These are phyloP conservation scores for Volucella inflata DNA, from an alignment of 2,888 invertebrate species.

Conservation along the genomic window DNA sequence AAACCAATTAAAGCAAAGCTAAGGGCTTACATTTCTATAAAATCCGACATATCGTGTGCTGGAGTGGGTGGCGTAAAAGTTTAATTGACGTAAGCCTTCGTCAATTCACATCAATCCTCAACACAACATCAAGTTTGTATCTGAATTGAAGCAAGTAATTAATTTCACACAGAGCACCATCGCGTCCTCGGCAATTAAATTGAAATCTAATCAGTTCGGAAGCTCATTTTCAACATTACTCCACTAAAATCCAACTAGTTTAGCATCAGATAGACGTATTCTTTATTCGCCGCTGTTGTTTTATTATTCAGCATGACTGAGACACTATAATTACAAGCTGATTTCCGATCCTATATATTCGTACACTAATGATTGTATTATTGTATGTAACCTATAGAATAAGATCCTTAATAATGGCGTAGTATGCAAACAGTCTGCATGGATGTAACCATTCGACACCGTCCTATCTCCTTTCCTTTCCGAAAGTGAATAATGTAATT, in stretches of 20 bases:
- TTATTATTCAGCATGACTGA: constrained; percentile 1
- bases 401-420: no score
- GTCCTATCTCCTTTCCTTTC: no score
- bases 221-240: background rate
- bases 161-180: constrained; percentile 5
- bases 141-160: constrained; percentile 18
- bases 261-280: background rate
- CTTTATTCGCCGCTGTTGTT: background rate
- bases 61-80: background rate
- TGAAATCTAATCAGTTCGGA: constrained; percentile 20
- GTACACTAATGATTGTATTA: no score
- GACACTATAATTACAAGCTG: constrained; percentile 20
- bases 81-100: background rate
- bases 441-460: no score
- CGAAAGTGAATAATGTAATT: no score
- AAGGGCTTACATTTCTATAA: no score
- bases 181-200: constrained; percentile 24
- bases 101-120: background rate
- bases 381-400: no score
- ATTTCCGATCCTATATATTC: no score
- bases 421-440: no score
- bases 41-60: no score
- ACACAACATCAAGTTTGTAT: background rate
- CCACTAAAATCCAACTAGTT: background rate
- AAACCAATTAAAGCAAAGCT: no score